phyloP scores from a whole-genome alignment of 2,888 invertebrate genomes.

The Phanerotoma sp. region DNA sequence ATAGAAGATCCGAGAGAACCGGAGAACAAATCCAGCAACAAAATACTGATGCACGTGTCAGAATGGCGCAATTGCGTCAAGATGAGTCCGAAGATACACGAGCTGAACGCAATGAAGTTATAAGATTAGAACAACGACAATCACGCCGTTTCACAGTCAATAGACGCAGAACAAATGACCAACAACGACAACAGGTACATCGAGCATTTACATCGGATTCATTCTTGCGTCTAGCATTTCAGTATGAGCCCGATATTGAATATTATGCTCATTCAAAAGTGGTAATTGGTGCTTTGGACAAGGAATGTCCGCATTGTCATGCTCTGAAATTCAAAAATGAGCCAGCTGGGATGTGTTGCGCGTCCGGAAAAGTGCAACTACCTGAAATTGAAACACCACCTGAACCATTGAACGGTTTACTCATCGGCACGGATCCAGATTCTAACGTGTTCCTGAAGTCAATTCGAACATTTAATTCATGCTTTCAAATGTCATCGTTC shows the following conservation, averaged over 20 bases:
- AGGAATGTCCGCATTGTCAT: too few relatives aligned
- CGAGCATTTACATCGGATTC: too few relatives aligned
- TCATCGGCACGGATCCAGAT: too few relatives aligned
- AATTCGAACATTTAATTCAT: conserved; percentile 40
- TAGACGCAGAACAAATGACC: conserved; percentile 2
- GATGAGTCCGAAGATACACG: neutral
- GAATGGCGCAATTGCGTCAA: conserved; percentile 2
- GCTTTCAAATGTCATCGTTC: too few relatives aligned
- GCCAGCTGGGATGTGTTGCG: too few relatives aligned
- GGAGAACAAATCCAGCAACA: neutral
- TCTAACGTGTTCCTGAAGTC: conserved; percentile 38
- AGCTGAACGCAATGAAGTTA: neutral
- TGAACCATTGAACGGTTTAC: conserved; percentile 34
- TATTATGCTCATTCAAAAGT: conserved; percentile 43
- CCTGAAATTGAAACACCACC: conserved; percentile 34
- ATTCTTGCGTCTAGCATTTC: neutral
- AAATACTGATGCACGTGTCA: neutral
- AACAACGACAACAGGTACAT: too few relatives aligned
- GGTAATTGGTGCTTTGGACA: conserved; percentile 17
- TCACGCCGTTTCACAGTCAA: neutral
- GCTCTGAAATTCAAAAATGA: too few relatives aligned
- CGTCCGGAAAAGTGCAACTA: conserved; percentile 34
- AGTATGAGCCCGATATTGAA: conserved; percentile 31
- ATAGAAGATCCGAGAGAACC: neutral
- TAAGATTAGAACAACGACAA: neutral